Evolutionary conservation across 2,797 vertebrate species (phyloP).

Genomic region (Brachyrhaphis roseni): DNA sequence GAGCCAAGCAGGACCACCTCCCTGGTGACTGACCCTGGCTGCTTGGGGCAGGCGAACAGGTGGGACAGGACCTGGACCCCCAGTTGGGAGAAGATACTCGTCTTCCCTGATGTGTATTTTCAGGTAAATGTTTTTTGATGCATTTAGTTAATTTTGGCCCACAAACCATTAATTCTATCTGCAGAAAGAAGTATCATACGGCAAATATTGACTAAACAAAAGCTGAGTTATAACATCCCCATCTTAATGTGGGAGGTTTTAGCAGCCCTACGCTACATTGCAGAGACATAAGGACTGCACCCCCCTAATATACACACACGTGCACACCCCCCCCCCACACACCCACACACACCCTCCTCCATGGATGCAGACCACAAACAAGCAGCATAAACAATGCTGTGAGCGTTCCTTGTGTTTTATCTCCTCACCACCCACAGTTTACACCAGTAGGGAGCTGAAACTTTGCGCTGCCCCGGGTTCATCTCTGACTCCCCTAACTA

Average conservation of each 20-base stretch:
- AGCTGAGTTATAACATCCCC: conserved; percentile 33
- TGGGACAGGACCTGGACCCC: conserved; percentile 69
- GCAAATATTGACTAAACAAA: conserved; percentile 36
- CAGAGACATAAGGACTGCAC: conserved; percentile 56
- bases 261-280: conserved; percentile 46
- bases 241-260: conserved; percentile 48
- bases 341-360: conserved; percentile 25
- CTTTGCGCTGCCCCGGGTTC: conserved; percentile 50
- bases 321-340: conserved; percentile 7
- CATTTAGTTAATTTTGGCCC: not conserved
- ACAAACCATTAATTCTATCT: not conserved
- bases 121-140: not conserved
- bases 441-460: conserved; percentile 68
- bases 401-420: conserved; percentile 71
- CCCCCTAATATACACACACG: conserved; percentile 17
- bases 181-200: not conserved
- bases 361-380: conserved; percentile 71
- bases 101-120: conserved; percentile 21
- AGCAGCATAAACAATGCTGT: conserved; percentile 71
- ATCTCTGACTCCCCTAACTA: conserved; percentile 56
- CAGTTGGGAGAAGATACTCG: conserved; percentile 44
- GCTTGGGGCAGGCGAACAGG: conserved; percentile 72
- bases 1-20: conserved; percentile 69
- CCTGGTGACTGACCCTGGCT: conserved; percentile 67
- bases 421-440: conserved; percentile 79